Percentiles rank a stretch among this genome's conserved stretches.
Evolutionary conservation across 2,797 vertebrate species (phyloP).

Genomic region (Propithecus perrieri): DNA sequence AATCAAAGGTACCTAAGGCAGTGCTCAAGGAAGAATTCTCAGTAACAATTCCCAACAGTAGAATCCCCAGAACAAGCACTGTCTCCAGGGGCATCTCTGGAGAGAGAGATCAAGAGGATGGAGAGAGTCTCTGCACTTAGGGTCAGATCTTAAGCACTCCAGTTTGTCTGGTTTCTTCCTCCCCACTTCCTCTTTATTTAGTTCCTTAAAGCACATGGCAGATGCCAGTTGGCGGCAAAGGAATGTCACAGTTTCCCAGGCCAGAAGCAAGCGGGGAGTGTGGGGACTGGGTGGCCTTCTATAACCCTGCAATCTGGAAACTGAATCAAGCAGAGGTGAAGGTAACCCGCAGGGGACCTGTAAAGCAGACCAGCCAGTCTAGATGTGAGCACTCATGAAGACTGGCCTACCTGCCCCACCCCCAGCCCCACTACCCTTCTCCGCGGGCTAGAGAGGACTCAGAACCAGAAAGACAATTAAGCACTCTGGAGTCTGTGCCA

Average conservation of each 20-base stretch:
- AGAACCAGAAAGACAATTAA: constrained; percentile 51
- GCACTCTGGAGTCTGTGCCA: not conserved
- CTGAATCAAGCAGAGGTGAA: not conserved
- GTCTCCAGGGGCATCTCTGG: not conserved
- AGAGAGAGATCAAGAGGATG: not conserved
- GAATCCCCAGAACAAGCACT: not conserved
- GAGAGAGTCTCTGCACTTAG: not conserved
- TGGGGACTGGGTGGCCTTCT: not conserved
- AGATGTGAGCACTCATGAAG: not conserved
- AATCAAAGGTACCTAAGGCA: not conserved
- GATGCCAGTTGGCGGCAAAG: not conserved
- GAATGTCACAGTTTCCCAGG: not conserved
- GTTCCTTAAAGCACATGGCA: not conserved
- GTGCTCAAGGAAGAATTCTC: not conserved
- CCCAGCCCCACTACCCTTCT: not conserved
- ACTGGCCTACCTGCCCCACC: not conserved
- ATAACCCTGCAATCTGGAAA: not conserved
- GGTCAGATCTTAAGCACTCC: not conserved
- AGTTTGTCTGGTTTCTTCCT: not conserved
- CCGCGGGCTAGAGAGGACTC: not conserved
- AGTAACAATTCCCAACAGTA: not conserved
- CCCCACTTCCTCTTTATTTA: not conserved
- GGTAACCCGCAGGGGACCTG: not conserved
- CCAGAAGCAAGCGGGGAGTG: not conserved
- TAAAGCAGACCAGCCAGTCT: not conserved